Base-by-base conservation (phyloP, 2,888 invertebrate species). In the Onthophagus sagittarius region DNA sequence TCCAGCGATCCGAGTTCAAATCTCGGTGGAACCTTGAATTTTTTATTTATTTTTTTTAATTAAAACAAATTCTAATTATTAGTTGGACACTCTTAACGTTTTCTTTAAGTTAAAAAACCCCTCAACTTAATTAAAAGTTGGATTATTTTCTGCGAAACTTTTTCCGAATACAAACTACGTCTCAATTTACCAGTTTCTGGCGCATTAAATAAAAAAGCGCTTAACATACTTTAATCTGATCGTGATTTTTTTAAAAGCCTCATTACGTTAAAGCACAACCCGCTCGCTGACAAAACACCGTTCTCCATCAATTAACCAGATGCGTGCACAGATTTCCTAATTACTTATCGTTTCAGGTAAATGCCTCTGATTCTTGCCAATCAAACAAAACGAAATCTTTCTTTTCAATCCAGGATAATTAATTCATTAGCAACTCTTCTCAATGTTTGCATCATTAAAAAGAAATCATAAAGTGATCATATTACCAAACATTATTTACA, bases 1-100 rank as follows among this genome's bases (percentile, higher is more conserved):
- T 88, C 88, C 88, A 87, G 88, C 88, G 88, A 88, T 88, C 88
- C 87, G 88, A 88, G 88, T 88, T 88, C 88, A 87, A 88, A 87
- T 88, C 88, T 88, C 88, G 88, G 88, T 88, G 88, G 87, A 86
- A 88, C 88, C 88, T 88, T 53, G 39, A 4, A 7, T 53, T 53
- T 53, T 53, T n/a, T n/a, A n/a, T n/a, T n/a, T 53, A 53, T 53
- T 53, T 53, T 53, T 53, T 53, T 23, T 23, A 23, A 23, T 23
- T 23, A 23, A 23, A 23, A 23, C 23, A 23, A 23, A 23, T 3
- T 23, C 3, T 23, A 23, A 23, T 23, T 23, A 23, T 23, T 23
- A 23, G 23, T 23, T 23, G 23, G 23, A 23, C 3, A 23, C 2
- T 23, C 23, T 23, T 23, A 23, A 23, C 3, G 23, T 23, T 23